Conservation (phyloP, 1,140 invertebrate genomes). For the Cydia strobilella region DNA sequence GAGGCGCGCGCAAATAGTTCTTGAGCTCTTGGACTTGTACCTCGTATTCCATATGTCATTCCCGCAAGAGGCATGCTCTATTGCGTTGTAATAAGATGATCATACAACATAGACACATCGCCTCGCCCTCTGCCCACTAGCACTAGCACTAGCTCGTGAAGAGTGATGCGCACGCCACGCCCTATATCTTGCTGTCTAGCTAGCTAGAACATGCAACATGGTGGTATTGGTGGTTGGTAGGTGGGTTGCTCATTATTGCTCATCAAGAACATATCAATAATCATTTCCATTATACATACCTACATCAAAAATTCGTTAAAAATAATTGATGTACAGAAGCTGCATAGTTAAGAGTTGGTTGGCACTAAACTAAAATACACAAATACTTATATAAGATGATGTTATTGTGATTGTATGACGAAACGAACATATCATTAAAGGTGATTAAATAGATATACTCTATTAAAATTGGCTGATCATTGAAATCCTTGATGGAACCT, state of each 20-base stretch:
- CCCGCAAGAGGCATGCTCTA: background rate
- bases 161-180: background rate
- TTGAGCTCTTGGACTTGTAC: no score
- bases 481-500: constrained; percentile 28
- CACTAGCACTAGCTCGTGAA: no score
- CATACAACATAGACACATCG: no score
- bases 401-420: constrained; percentile 66
- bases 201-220: no score
- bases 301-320: background rate
- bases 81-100: background rate
- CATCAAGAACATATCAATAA: background rate
- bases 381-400: constrained; percentile 42
- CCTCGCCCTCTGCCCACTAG: background rate
- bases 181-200: background rate
- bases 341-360: constrained; percentile 21
- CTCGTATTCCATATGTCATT: no score
- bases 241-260: background rate
- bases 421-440: constrained; percentile 72
- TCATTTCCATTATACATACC: background rate
- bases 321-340: background rate
- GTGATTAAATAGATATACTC: constrained; percentile 55
- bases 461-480: constrained; percentile 45
- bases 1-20: no score
- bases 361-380: constrained; percentile 28
- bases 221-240: background rate